Conservation (phyloP, 2,888 invertebrate species). For the Endotricha flammealis region DNA sequence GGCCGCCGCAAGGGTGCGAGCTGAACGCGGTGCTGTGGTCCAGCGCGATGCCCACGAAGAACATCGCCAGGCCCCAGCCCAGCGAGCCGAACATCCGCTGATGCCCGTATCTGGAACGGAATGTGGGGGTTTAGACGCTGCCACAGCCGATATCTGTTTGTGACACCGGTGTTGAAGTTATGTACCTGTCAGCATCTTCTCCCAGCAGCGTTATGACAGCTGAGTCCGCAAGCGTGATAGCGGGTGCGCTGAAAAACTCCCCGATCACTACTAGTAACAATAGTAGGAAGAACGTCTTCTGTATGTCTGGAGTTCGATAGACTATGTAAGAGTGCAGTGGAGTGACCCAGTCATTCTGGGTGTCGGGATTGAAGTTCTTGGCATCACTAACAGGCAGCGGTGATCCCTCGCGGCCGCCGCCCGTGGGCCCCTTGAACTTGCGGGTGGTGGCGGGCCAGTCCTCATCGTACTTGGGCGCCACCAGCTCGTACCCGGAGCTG, state of each 20-base stretch:
- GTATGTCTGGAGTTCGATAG: slow-evolving; percentile 92
- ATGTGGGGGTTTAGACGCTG: no score
- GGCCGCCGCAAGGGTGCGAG: slow-evolving; percentile 92
- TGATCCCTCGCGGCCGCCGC: slow-evolving; percentile 63
- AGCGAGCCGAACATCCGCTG: slow-evolving; percentile 99
- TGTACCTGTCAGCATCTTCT: slow-evolving; percentile 87
- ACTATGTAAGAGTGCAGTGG: slow-evolving; percentile 96
- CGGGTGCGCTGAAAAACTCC: slow-evolving; percentile 98
- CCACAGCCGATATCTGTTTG: no score
- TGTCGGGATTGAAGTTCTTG: slow-evolving; percentile 83
- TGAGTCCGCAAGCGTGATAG: slow-evolving; percentile 95
- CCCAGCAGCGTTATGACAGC: slow-evolving; percentile 93
- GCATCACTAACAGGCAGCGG: slow-evolving; percentile 88
- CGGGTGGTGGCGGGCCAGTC: slow-evolving; percentile 38
- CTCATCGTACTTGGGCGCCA: slow-evolving; percentile 75
- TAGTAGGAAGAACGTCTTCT: slow-evolving; percentile 96
- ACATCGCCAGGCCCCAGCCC: slow-evolving; percentile 99
- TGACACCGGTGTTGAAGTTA: no score
- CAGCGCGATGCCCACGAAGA: slow-evolving; percentile 96
- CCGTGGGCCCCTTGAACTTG: slow-evolving; percentile 44
- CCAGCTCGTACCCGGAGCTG: slow-evolving; percentile 80
- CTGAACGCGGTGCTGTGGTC: slow-evolving; percentile 98
- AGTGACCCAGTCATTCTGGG: slow-evolving; percentile 87
- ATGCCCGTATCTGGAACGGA: slow-evolving; percentile 86
- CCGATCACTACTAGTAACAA: slow-evolving; percentile 95